Percentiles rank a stretch among this genome's conserved stretches.
Evolutionary conservation across 2,888 invertebrate species (phyloP).

Genomic region (Nemotelus nigrinus): DNA sequence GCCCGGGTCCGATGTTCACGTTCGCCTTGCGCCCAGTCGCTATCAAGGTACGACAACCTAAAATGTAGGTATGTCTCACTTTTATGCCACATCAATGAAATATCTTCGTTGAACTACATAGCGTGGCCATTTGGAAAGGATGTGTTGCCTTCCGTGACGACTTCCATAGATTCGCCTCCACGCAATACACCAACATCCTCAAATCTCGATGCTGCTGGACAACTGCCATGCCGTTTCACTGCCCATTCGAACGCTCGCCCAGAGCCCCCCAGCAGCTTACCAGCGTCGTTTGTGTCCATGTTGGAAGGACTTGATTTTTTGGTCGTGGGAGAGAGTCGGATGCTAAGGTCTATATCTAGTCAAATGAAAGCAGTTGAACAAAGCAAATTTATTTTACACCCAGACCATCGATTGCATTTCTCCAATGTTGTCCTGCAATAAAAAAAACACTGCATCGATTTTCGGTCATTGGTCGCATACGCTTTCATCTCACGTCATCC

Average conservation of each 20-base stretch:
- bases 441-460: not conserved
- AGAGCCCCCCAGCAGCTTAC: not conserved
- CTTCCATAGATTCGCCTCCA: not conserved
- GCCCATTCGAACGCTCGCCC: not conserved
- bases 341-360: not conserved
- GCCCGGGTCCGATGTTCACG: constrained; percentile 17
- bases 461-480: not conserved
- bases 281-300: not conserved
- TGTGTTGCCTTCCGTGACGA: not conserved
- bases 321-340: not conserved
- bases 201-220: constrained; percentile 5
- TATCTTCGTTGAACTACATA: constrained; percentile 19
- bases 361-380: constrained; percentile 1
- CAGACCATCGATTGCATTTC: constrained; percentile 15
- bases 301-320: constrained; percentile 21
- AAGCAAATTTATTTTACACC: constrained; percentile 16
- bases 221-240: not conserved
- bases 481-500: no score
- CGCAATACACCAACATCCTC: not conserved
- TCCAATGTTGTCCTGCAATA: not conserved
- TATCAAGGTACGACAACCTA: constrained; percentile 34
- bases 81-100: constrained; percentile 27
- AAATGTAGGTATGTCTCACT: constrained; percentile 31
- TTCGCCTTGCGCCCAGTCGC: constrained; percentile 10
- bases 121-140: not conserved